Conservation (phyloP, 2,113 vertebrate genomes). For the Trachemys scripta region DNA sequence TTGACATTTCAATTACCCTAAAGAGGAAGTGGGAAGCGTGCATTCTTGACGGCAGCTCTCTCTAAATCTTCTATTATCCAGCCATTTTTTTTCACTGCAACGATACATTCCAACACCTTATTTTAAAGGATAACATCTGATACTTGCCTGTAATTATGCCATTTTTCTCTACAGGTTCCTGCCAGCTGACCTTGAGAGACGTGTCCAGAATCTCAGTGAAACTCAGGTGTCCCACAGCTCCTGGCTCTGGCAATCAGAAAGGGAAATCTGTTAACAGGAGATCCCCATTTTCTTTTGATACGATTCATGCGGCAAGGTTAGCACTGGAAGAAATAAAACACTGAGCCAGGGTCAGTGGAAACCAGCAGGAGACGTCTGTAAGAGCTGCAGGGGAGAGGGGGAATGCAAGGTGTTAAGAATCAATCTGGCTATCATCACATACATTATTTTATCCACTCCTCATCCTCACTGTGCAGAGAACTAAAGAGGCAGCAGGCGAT, state of each 20-base stretch:
- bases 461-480: background rate
- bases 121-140: background rate
- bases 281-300: constrained; percentile 5
- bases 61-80: background rate
- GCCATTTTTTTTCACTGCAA: background rate
- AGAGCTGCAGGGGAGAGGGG: background rate
- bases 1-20: constrained; percentile 24
- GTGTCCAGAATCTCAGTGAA: constrained; percentile 97
- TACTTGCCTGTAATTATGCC: constrained; percentile 90
- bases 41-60: background rate
- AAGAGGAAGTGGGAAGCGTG: background rate
- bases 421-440: background rate
- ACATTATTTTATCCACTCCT: constrained; percentile 14
- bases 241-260: constrained; percentile 84
- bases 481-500: background rate
- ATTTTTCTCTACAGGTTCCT: constrained; percentile 93
- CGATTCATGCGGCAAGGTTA: background rate
- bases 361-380: background rate
- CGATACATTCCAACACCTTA: background rate
- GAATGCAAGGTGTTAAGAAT: background rate
- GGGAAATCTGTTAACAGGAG: constrained; percentile 44
- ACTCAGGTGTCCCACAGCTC: constrained; percentile 91
- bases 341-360: background rate
- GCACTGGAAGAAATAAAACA: background rate
- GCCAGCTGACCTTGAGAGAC: constrained; percentile 96